A percentile compares a stretch with the other conserved stretches of the same genome.
Evolutionary conservation across 1,140 invertebrate genomes (phyloP).

Genomic region (Trichonephila clavipes): DNA sequence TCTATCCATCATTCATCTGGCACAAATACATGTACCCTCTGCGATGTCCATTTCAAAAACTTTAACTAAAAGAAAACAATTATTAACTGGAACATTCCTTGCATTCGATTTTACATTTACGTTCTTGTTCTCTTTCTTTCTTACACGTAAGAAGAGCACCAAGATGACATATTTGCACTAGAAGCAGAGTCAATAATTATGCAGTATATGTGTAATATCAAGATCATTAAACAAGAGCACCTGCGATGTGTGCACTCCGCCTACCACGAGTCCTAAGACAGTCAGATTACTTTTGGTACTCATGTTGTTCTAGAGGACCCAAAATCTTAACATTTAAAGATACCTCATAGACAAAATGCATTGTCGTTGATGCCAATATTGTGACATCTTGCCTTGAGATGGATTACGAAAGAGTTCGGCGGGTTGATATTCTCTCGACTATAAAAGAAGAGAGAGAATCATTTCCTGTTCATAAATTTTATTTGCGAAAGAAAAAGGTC

Average conservation of each 20-base stretch:
- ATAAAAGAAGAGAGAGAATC: neutral
- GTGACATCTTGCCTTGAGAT: neutral
- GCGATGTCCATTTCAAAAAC: neutral
- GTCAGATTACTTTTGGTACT: neutral
- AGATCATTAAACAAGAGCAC: neutral
- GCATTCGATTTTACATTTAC: neutral
- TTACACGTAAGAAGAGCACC: neutral
- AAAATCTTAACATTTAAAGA: neutral
- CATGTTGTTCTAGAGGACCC: neutral
- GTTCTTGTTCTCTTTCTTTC: neutral
- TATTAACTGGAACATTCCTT: neutral
- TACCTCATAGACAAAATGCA: neutral
- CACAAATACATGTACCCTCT: no score
- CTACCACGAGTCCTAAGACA: neutral
- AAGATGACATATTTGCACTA: neutral
- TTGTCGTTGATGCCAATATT: neutral
- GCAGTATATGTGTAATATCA: conserved; percentile 9
- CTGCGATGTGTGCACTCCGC: neutral
- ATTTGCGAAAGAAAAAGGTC: neutral
- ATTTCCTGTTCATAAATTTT: neutral
- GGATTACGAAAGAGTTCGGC: neutral
- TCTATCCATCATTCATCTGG: no score
- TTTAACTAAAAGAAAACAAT: neutral
- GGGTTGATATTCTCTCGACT: neutral
- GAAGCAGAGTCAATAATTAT: conserved; percentile 11